These are phyloP conservation scores for Syngnathus scovelli DNA, from an alignment of 2,113 vertebrate genomes.

Conservation along the genomic window DNA sequence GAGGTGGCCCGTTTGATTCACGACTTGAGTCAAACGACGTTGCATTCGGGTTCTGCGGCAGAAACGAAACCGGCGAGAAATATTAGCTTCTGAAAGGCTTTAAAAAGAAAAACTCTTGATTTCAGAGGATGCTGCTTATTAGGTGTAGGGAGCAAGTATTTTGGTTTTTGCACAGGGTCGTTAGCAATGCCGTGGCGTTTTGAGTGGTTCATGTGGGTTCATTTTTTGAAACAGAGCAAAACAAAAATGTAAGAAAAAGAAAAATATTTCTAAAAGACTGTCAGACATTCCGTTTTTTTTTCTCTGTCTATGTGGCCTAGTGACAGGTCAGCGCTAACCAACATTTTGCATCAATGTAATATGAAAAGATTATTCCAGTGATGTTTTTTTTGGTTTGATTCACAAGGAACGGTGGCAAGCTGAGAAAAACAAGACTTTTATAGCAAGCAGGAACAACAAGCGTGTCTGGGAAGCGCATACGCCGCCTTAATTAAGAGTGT, in stretches of 20 bases:
- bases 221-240: neutral
- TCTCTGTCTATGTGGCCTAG: neutral
- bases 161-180: no score
- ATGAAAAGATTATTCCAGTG: neutral
- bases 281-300: neutral
- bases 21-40: neutral
- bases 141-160: no score
- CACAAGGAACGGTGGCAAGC: constrained; percentile 13
- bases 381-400: constrained; percentile 13
- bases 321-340: neutral
- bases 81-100: no score
- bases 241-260: neutral
- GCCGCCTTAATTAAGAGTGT: constrained; percentile 57
- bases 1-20: neutral
- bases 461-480: constrained; percentile 53
- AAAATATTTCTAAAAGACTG: neutral
- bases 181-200: no score
- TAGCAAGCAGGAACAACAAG: constrained; percentile 42
- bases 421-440: constrained; percentile 40
- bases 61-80: no score
- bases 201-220: neutral
- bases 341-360: constrained; percentile 7
- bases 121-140: no score
- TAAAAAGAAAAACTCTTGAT: no score
- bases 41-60: no score